Conservation (phyloP, 2,113 vertebrate species). For the Fregata magnificens region DNA sequence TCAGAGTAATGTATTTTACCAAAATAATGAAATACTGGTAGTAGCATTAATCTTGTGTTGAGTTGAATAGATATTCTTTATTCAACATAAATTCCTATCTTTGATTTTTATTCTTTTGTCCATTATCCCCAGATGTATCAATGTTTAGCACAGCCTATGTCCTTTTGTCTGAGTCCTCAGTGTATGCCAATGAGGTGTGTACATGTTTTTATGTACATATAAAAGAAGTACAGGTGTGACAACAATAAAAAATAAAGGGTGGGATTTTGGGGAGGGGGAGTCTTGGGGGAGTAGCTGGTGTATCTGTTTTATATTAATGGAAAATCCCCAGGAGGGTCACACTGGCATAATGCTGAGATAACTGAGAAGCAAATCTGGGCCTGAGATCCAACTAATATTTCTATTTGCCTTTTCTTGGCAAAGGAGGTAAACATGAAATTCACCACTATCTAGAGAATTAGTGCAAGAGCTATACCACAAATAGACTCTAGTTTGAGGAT, state of each 20-base stretch:
- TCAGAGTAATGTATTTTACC: not conserved
- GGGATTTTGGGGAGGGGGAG: not conserved
- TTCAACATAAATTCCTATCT: not conserved
- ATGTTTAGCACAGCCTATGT: not conserved
- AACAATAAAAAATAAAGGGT: not conserved
- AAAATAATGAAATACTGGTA: not conserved
- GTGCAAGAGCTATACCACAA: not conserved
- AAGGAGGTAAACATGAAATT: not conserved
- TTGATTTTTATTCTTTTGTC: not conserved
- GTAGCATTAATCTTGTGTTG: not conserved
- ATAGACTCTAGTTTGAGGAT: not conserved
- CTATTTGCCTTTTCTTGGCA: not conserved
- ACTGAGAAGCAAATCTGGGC: not conserved
- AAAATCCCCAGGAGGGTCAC: not conserved
- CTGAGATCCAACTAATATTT: not conserved
- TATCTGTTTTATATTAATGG: not conserved
- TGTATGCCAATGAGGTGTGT: not conserved
- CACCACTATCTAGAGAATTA: not conserved
- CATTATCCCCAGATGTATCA: not conserved
- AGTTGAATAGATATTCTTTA: not conserved
- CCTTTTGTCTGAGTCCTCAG: not conserved
- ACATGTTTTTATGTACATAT: not conserved
- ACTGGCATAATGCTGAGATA: not conserved
- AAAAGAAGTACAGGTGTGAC: not conserved
- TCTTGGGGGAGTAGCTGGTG: not conserved